Conservation (phyloP, 2,888 invertebrate genomes). For the Volucella inflata region DNA sequence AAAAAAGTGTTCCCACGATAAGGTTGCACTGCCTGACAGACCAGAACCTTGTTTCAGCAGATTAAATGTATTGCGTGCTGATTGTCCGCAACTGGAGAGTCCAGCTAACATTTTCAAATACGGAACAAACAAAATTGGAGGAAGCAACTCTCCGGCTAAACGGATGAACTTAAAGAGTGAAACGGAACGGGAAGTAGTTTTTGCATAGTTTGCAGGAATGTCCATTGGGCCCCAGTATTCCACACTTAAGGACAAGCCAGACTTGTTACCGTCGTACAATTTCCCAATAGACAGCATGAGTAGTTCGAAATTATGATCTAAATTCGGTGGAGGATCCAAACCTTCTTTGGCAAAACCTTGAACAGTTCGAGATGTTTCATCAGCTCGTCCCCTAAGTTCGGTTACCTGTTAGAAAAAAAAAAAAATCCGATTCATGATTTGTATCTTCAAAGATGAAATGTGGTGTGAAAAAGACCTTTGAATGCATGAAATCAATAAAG, state of each 20-base stretch:
- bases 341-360: slow-evolving; percentile 91
- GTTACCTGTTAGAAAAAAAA: slow-evolving; percentile 84
- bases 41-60: slow-evolving; percentile 88
- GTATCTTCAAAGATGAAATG: not conserved
- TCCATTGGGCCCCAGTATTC: slow-evolving; percentile 90
- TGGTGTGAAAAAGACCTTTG: slow-evolving; percentile 87
- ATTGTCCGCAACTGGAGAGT: slow-evolving; percentile 89
- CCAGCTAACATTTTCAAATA: slow-evolving; percentile 94
- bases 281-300: slow-evolving; percentile 91
- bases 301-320: slow-evolving; percentile 92
- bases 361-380: slow-evolving; percentile 93
- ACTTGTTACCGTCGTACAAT: slow-evolving; percentile 90
- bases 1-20: slow-evolving; percentile 95
- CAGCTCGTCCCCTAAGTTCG: slow-evolving; percentile 92
- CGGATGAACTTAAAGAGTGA: slow-evolving; percentile 96
- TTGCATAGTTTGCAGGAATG: slow-evolving; percentile 77
- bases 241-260: slow-evolving; percentile 87
- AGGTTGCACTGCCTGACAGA: slow-evolving; percentile 85
- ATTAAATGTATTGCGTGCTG: slow-evolving; percentile 91
- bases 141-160: slow-evolving; percentile 93
- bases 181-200: slow-evolving; percentile 87
- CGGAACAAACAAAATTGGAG: slow-evolving; percentile 92
- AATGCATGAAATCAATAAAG: slow-evolving; percentile 96
- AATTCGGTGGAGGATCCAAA: slow-evolving; percentile 88
- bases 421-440: not conserved